Conservation (phyloP, 64 coral and sea anemone species). For the Astreopora myriophthalma region DNA sequence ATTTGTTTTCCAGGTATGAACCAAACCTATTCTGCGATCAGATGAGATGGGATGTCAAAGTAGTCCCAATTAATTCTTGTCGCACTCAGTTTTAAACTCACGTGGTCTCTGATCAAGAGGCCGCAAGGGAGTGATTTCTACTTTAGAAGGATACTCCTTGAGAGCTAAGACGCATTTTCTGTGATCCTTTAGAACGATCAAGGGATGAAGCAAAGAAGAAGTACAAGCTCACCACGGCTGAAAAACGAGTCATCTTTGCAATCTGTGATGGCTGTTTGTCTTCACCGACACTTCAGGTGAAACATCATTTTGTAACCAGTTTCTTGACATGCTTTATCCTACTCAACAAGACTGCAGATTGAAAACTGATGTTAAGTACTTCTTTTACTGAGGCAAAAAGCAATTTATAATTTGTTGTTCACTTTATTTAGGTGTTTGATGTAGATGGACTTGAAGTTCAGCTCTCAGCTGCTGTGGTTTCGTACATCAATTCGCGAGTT, state of each 20-base stretch:
- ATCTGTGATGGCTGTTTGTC: conserved; percentile 89
- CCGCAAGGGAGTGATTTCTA: too few relatives aligned
- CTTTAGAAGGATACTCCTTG: too few relatives aligned
- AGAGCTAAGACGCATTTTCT: background rate
- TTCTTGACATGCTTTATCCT: too few relatives aligned
- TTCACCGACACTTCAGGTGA: conserved; percentile 92
- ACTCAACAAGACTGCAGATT: too few relatives aligned
- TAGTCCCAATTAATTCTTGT: too few relatives aligned
- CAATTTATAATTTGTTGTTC: background rate
- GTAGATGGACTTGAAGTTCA: conserved; percentile 66
- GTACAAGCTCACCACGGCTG: conserved; percentile 64
- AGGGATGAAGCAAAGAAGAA: conserved; percentile 73
- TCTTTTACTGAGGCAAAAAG: too few relatives aligned
- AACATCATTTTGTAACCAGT: background rate
- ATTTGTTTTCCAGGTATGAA: conserved; percentile 82
- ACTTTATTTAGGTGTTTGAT: conserved; percentile 69
- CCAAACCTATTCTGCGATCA: background rate
- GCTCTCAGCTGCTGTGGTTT: conserved; percentile 46
- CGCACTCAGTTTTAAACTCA: too few relatives aligned
- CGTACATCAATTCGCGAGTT: conserved; percentile 72
- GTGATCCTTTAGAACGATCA: conserved; percentile 61
- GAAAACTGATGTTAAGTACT: too few relatives aligned
- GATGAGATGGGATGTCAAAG: too few relatives aligned
- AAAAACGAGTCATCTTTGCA: conserved; percentile 80
- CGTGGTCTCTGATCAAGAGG: too few relatives aligned